These are phyloP conservation scores for Lacanobia oleracea DNA, from an alignment of 2,888 invertebrate species.

Conservation along the genomic window DNA sequence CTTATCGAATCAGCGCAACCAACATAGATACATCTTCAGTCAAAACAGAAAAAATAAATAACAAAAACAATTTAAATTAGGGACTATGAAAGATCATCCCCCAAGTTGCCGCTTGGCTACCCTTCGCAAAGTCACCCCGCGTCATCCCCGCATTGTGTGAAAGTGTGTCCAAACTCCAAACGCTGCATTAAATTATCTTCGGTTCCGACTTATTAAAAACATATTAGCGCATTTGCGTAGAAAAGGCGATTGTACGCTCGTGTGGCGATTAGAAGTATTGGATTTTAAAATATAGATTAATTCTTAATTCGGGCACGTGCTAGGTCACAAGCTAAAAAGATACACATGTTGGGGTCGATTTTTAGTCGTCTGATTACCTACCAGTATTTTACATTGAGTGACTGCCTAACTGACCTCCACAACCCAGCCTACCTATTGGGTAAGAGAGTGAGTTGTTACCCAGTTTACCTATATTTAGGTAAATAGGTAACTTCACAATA, in stretches of 20 bases:
- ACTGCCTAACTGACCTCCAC: too few species aligned
- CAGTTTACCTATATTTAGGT: too few species aligned
- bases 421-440: too few species aligned
- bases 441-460: too few species aligned
- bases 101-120: conserved; percentile 25
- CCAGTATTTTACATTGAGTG: too few species aligned
- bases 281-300: conserved; percentile 2
- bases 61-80: background rate
- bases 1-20: too few species aligned
- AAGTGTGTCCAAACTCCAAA: conserved; percentile 69
- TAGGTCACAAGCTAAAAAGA: background rate
- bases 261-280: conserved; percentile 55
- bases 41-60: background rate
- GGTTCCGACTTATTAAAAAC: conserved; percentile 86
- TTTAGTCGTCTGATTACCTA: too few species aligned
- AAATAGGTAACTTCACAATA: too few species aligned
- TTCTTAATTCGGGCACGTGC: background rate
- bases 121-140: conserved; percentile 45
- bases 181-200: conserved; percentile 72
- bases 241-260: conserved; percentile 76
- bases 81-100: conserved; percentile 25
- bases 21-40: too few species aligned
- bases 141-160: conserved; percentile 60
- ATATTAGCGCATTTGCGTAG: conserved; percentile 78
- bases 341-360: too few species aligned